Base-by-base conservation (phyloP, 2,113 vertebrate species). In the Carassius auratus region DNA sequence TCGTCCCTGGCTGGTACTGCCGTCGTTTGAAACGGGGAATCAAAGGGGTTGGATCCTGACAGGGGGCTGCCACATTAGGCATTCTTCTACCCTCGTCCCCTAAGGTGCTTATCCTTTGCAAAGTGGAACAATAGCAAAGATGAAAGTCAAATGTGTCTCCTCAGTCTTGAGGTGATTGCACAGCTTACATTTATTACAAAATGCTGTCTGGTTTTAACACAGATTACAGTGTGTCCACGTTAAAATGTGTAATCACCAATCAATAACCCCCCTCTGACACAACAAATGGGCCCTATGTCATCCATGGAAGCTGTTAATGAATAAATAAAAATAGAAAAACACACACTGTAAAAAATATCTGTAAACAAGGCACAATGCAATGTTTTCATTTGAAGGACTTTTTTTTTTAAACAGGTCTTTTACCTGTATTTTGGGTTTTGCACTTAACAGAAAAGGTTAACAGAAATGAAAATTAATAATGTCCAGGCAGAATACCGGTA, bases 41-140 rank as follows among this genome's bases (percentile, higher is more conserved):
- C 92, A 93, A 93, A 93, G 91, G 17, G 45, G 83, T 86, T 88
- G 86, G 88, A 89, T 89, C 89, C 91, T 91, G 90, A 92, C 90
- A 90, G 90, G 88, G 79, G 83, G 69, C 73, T 61, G 85, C 76
- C 76, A 91, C 87, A 92, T 93, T 92, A 90, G 86, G 84, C 84
- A 91, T 93, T 92, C 92, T 87, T 90, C 90, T 91, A 84, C 91
- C 90, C 88, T 87, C 82, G 89, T 91, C 90, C 88, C 88, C 86
- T 74, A 75, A 90, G 92, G 91, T 90, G 88, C 76, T 89, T 86
- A 91, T 91, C 89, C 91, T 93, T 84, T 86, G 87, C 89, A 91
- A 90, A 88, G 83, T 91, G 90, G 85, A 91, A 90, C 76, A 88
- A 78, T 69, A 77, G 88, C 57, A 76, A 86, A 62, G 74, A 86